Base-by-base conservation (phyloP, 2,888 invertebrate genomes). In the Encarsia formosa region DNA sequence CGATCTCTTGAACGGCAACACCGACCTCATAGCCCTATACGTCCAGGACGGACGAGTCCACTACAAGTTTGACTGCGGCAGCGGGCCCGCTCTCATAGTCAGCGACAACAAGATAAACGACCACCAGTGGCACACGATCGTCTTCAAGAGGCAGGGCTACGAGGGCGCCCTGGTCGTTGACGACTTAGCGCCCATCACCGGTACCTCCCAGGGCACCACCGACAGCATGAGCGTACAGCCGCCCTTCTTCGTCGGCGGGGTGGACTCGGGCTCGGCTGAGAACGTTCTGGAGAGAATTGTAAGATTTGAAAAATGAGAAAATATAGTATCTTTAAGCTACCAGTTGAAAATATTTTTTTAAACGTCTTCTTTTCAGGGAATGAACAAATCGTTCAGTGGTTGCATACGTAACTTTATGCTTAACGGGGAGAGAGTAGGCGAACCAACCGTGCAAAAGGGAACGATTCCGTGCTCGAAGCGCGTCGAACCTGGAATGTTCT, bases 171-270 rank as follows among this genome's bases (percentile, higher is more conserved):
- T 92, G 35, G 76, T 79, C 1, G 79, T 92, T 1, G 88, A 86
- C 65, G 81, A 81, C 4, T 79, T 79, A 18, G 75, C 76, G 31
- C 74, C 78, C 4, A 77, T 78, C 0, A 75, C 77, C 41, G 81
- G 81, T 4, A 74, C 76, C 48, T 83, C 83, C 0, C 62, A 69
- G 1, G 76, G 78, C 24, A 71, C 76, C 39, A 63, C 70, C 29
- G 72, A 76, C 13, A 77, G 78, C 1, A 78, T 88, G 4, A 79
- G 83, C 44, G 78, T 91, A 1, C 74, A 76, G 11, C 76, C 84
- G 31, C 92, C 92, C 0, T 85, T 86, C 66, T 92, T 83, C 71
- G 79, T 93, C 44, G 95, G 96, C 19, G 94, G 94, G 0, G 71
- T 92, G n/a, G 42, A 51, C 19, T 42, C 53, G 1, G 23, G n/a